phyloP scores from a whole-genome alignment of 92 coral and sea anemone species.

The Galaxea fascicularis region DNA sequence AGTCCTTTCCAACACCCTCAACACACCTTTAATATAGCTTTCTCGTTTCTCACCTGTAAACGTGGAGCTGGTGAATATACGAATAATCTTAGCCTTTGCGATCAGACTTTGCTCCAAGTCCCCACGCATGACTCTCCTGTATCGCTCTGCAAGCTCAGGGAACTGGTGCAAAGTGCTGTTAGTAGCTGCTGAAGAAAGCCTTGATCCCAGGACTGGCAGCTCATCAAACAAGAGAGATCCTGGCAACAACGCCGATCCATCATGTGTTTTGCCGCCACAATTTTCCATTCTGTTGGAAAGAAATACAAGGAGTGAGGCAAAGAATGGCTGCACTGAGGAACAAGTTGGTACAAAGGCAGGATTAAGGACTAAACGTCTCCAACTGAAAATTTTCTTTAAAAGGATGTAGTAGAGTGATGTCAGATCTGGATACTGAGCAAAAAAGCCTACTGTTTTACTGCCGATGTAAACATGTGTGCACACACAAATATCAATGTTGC shows the following conservation, averaged over 20 bases:
- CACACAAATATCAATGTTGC: too few species aligned
- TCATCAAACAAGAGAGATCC: conserved; percentile 40
- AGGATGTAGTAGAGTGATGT: too few species aligned
- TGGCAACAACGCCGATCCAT: conserved; percentile 13
- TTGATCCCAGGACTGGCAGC: conserved; percentile 10
- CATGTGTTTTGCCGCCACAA: neutral
- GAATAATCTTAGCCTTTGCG: conserved; percentile 73
- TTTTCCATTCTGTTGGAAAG: neutral
- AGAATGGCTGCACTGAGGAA: too few species aligned
- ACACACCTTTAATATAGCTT: neutral
- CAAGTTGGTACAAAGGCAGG: too few species aligned
- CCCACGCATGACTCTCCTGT: conserved; percentile 74
- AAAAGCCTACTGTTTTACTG: too few species aligned
- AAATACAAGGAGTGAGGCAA: neutral
- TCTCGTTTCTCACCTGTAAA: conserved; percentile 68
- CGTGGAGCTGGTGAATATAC: conserved; percentile 86
- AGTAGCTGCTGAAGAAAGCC: conserved; percentile 45
- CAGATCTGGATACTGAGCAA: too few species aligned
- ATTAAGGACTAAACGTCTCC: too few species aligned
- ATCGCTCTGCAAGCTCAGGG: conserved; percentile 75
- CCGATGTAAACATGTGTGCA: too few species aligned
- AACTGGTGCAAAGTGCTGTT: conserved; percentile 71
- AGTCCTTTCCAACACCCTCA: too few species aligned
- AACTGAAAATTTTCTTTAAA: too few species aligned
- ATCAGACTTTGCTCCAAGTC: conserved; percentile 61